Evolutionary conservation across 2,888 invertebrate species (phyloP).

Genomic region (Creontiades dilutus): DNA sequence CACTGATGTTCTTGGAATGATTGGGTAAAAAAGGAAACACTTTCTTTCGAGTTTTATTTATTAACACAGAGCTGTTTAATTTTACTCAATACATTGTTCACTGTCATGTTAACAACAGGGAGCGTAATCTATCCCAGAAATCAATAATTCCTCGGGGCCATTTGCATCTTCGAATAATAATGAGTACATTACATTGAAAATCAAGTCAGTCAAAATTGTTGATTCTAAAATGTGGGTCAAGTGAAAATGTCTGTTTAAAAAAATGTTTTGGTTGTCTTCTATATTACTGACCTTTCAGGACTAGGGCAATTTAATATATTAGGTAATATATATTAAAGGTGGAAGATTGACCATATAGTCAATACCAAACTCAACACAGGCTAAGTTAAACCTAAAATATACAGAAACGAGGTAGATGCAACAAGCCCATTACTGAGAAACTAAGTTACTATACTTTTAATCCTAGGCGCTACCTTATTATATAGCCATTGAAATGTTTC

Average conservation of each 20-base stretch:
- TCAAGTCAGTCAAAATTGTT: neutral
- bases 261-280: neutral
- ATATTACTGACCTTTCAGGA: neutral
- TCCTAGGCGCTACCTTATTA: neutral
- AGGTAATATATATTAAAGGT: neutral
- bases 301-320: neutral
- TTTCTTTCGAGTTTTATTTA: neutral
- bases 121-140: neutral
- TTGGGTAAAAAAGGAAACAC: neutral
- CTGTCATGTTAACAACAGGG: neutral
- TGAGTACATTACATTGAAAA: neutral
- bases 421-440: neutral
- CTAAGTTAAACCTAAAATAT: neutral
- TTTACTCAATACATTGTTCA: neutral
- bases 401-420: slow-evolving; percentile 26
- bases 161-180: neutral
- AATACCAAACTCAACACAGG: neutral
- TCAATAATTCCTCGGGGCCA: neutral
- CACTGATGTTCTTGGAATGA: too few species aligned
- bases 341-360: neutral
- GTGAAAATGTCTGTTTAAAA: neutral
- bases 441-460: neutral
- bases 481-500: slow-evolving; percentile 53
- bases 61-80: neutral
- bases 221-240: neutral